phyloP scores from a whole-genome alignment of 2,797 vertebrate genomes.

The Leptodactylus fallax region DNA sequence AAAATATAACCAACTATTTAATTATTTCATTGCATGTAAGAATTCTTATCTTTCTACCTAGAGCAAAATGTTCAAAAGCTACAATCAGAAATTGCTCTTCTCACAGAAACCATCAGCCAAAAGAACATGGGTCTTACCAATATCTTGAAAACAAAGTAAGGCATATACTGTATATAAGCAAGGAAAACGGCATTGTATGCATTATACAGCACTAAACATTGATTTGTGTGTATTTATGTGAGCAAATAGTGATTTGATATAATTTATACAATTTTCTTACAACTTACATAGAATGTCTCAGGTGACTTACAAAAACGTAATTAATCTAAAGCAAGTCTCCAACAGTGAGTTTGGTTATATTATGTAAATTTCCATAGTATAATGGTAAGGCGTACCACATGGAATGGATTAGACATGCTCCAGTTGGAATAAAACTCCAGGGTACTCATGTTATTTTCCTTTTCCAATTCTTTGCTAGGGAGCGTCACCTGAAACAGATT shows the following conservation, averaged over 20 bases:
- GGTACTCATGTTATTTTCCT: slow-evolving; percentile 11
- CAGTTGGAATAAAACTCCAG: slow-evolving; percentile 44
- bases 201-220: neutral
- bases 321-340: neutral
- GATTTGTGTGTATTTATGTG: neutral
- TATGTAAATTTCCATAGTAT: slow-evolving; percentile 39
- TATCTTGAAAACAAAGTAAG: neutral
- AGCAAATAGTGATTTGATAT: neutral
- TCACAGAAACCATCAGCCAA: neutral
- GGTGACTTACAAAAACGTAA: neutral
- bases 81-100: neutral
- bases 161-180: neutral
- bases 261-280: neutral
- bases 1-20: neutral
- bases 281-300: neutral
- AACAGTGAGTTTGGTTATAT: neutral
- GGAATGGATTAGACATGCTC: slow-evolving; percentile 47
- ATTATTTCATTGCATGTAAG: neutral
- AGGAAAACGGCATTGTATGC: neutral
- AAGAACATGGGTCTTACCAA: neutral
- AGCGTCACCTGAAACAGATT: slow-evolving; percentile 68
- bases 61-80: neutral
- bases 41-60: neutral
- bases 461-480: slow-evolving; percentile 62
- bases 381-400: slow-evolving; percentile 25